Evolutionary conservation across 2,113 vertebrate species (phyloP).

Genomic region (Coturnix japonica): DNA sequence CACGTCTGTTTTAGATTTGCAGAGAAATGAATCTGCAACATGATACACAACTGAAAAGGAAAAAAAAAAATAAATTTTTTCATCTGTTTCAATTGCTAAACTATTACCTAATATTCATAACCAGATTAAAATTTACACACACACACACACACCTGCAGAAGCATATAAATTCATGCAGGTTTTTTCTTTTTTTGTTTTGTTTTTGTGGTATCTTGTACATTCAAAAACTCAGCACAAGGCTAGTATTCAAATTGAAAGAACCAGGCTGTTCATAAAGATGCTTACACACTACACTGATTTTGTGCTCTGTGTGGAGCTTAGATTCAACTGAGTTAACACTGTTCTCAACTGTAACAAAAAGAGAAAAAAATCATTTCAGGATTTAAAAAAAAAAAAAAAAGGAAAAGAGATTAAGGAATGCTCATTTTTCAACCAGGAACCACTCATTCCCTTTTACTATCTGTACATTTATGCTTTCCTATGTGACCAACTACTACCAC

Average conservation of each 20-base stretch:
- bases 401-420: background rate
- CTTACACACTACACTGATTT: background rate
- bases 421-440: background rate
- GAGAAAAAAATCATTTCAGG: background rate
- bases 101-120: background rate
- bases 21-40: slow-evolving; percentile 19
- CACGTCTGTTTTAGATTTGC: slow-evolving; percentile 40
- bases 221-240: background rate
- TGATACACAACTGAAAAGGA: background rate
- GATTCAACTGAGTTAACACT: slow-evolving; percentile 14
- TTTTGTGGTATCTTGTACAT: background rate
- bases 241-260: background rate
- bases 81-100: background rate
- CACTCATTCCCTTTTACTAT: background rate
- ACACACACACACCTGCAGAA: background rate
- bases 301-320: background rate
- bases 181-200: too few species aligned
- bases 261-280: background rate
- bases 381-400: background rate
- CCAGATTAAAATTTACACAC: background rate
- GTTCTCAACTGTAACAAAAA: background rate
- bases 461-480: background rate
- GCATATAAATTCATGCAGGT: background rate
- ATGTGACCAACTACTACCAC: background rate
- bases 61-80: background rate